Conservation (phyloP, 92 coral and sea anemone species). For the Parazoanthus swiftii region DNA sequence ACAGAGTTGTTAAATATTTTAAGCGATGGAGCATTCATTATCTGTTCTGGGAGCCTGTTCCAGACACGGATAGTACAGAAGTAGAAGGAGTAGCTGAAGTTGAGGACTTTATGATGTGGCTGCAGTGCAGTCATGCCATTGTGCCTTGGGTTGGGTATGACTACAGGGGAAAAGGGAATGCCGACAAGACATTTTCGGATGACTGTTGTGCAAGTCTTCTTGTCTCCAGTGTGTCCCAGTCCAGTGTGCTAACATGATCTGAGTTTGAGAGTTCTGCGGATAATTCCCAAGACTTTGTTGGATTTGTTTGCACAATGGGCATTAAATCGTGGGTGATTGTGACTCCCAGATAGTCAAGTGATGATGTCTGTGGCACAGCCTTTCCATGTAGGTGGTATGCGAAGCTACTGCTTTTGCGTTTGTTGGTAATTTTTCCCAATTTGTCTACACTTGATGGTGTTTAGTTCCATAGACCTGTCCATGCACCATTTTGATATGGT, state of each 20-base stretch:
- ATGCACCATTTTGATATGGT: neutral
- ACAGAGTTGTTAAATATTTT: conserved; percentile 10
- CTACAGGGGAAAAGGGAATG: conserved; percentile 22
- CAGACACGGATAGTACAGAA: conserved; percentile 34
- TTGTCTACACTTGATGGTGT: conserved; percentile 3
- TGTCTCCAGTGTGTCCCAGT: conserved; percentile 51
- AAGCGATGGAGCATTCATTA: conserved; percentile 22
- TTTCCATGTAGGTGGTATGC: neutral
- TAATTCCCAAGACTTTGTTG: conserved; percentile 1
- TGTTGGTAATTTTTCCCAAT: neutral
- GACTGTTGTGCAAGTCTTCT: conserved; percentile 38
- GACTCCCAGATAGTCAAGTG: neutral
- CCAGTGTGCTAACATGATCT: conserved; percentile 42
- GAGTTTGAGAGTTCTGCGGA: conserved; percentile 3
- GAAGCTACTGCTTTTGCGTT: neutral
- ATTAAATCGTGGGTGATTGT: neutral
- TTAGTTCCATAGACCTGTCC: neutral
- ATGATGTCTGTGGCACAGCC: neutral
- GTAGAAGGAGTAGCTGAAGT: conserved; percentile 37
- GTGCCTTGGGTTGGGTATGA: conserved; percentile 15
- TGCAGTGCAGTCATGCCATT: neutral
- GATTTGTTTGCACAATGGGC: conserved; percentile 1
- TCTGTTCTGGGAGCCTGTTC: conserved; percentile 36
- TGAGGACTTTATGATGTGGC: conserved; percentile 17
- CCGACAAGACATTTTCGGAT: conserved; percentile 15